Evolutionary conservation across 2,797 vertebrate genomes (phyloP), one percentile per base, ranked within the genome.

Genomic region (Manis pentadactyla): DNA sequence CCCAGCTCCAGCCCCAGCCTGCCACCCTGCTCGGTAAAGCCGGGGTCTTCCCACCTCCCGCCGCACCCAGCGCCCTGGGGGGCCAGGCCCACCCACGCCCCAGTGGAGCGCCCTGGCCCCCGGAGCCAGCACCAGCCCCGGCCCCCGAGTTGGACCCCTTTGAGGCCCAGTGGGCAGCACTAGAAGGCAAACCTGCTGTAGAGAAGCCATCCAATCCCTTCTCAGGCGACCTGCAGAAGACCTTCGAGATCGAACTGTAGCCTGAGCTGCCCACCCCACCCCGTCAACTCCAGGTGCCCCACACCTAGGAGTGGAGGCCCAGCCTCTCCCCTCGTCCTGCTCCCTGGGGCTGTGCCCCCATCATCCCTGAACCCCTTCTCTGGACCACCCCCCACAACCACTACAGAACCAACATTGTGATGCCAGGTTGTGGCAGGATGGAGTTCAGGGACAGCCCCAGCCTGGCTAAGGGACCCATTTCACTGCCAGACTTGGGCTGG

Each of bases 141-240:
- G 93, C 97, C 64, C 97, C 98, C 3, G 97, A 98, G 87, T 98
- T 99, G 97, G 99, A 99, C 93, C 99, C 99, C 81, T 99, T 99
- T 23, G 99, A 99, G 98, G 99, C 99, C 46, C 99, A 99, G 97
- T 99, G 99, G 99, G 99, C 99, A 0, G 99, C 99, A 0, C 98
- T 99, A 95, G 99, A 99, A 97, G 98, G 99, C 87, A 99, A 99
- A 98, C 97, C 99, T 1, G 96, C 98, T 1, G 94, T 98, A 31
- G 98, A 98, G 95, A 98, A 98, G 95, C 97, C 99, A 39, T 98
- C 99, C 82, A 99, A 99, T 97, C 99, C 99, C 1, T 99, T 99
- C 96, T 99, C 99, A 49, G 99, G 99, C 11, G 99, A 99, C 98
- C 98, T 99, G 97, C 99, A 99, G 95, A 99, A 99, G 97, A 99